These are phyloP conservation scores for Scaptomyza pallida DNA, from an alignment of 1,140 invertebrate genomes.

Conservation along the genomic window DNA sequence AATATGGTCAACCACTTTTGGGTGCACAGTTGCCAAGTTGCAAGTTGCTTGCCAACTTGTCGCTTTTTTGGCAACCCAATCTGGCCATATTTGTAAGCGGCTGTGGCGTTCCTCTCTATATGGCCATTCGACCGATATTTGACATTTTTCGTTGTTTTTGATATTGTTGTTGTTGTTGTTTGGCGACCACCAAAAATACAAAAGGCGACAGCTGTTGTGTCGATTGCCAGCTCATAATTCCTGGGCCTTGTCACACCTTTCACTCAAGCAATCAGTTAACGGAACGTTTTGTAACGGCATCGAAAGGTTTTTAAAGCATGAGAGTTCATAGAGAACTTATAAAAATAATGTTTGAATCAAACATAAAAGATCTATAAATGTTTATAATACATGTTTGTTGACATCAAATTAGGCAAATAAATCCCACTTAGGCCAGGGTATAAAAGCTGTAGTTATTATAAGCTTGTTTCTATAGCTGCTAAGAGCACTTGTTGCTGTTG, in stretches of 20 bases:
- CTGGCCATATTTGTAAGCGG: constrained; percentile 59
- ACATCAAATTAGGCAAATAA: background rate
- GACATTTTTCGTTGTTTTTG: constrained; percentile 53
- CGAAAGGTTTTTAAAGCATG: too few species aligned
- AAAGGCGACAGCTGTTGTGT: constrained; percentile 16
- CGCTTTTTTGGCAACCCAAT: constrained; percentile 37
- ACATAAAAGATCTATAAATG: background rate
- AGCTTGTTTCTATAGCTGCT: background rate
- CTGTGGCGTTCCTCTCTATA: constrained; percentile 52
- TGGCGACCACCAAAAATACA: constrained; percentile 6
- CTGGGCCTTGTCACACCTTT: constrained; percentile 31
- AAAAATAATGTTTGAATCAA: background rate
- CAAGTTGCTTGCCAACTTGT: constrained; percentile 4
- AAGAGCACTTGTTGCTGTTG: too few species aligned
- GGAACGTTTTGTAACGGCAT: background rate
- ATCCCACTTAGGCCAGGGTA: background rate
- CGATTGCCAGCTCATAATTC: constrained; percentile 37
- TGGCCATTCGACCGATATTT: constrained; percentile 77
- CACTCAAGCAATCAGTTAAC: constrained; percentile 25
- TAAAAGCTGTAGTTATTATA: background rate
- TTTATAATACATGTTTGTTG: background rate
- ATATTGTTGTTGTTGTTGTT: constrained; percentile 11
- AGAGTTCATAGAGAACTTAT: too few species aligned
- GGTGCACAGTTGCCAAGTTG: constrained; percentile 53
- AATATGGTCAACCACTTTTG: constrained; percentile 62